Evolutionary conservation across 2,888 invertebrate species (phyloP).

Genomic region (Drosophila macrospina): DNA sequence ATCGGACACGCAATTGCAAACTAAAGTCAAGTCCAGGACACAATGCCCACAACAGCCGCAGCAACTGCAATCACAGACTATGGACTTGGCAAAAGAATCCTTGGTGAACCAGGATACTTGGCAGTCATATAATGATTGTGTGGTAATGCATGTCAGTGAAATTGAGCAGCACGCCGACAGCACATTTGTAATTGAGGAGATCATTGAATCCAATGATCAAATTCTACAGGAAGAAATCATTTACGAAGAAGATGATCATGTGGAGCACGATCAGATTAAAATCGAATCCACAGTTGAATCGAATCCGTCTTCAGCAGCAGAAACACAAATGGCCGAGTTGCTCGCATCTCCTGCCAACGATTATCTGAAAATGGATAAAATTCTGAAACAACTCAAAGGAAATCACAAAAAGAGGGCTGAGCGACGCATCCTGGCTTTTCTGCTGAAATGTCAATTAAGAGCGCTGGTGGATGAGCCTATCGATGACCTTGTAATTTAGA

Average conservation of each 20-base stretch:
- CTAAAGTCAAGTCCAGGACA: constrained; percentile 23
- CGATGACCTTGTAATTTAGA: constrained; percentile 70
- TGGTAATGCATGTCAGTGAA: constrained; percentile 39
- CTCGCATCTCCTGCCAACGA: constrained; percentile 33
- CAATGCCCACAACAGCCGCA: not conserved
- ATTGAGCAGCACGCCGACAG: constrained; percentile 40
- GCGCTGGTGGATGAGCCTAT: constrained; percentile 65
- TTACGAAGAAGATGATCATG: constrained; percentile 51
- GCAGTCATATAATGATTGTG: constrained; percentile 52
- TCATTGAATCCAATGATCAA: constrained; percentile 58
- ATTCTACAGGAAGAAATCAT: constrained; percentile 67
- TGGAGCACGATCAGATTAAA: constrained; percentile 5
- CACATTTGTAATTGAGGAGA: constrained; percentile 64
- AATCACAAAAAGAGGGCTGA: constrained; percentile 60
- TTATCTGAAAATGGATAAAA: constrained; percentile 56
- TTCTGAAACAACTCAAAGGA: constrained; percentile 61
- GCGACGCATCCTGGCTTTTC: constrained; percentile 72
- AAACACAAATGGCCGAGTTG: constrained; percentile 4
- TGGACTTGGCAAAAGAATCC: not conserved
- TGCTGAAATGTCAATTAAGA: constrained; percentile 79
- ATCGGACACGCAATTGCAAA: constrained; percentile 34
- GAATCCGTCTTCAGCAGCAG: not conserved
- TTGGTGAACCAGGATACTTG: constrained; percentile 19
- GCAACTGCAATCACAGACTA: not conserved
- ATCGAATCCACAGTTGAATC: constrained; percentile 1